A percentile compares a stretch with the other conserved stretches of the same genome.
Evolutionary conservation across 2,113 vertebrate species (phyloP).

Genomic region (Myiozetetes cayanensis): DNA sequence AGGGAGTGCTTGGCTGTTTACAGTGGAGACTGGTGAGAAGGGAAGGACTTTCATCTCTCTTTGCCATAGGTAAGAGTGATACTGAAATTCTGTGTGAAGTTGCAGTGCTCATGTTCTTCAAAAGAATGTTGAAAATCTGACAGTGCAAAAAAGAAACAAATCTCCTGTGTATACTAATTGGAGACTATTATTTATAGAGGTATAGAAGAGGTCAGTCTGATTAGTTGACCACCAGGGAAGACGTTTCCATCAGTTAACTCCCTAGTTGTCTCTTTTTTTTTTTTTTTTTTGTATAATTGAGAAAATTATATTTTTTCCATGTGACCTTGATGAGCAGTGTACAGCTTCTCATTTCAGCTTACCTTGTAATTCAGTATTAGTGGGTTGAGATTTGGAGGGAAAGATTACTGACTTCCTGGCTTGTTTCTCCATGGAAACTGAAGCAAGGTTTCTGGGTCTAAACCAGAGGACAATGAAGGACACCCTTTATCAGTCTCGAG

Average conservation of each 20-base stretch:
- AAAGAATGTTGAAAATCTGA: background rate
- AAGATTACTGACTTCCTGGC: background rate
- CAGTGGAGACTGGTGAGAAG: background rate
- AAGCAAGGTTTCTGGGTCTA: background rate
- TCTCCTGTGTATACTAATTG: background rate
- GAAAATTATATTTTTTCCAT: background rate
- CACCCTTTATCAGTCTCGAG: background rate
- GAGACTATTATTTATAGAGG: background rate
- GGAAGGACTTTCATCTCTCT: background rate
- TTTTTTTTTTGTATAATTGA: background rate
- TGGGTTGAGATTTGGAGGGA: background rate
- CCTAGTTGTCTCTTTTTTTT: background rate
- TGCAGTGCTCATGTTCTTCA: background rate
- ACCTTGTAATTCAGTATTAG: background rate
- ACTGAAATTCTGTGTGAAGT: slow-evolving; percentile 13
- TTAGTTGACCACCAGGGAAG: background rate
- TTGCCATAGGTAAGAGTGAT: background rate
- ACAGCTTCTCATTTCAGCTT: background rate
- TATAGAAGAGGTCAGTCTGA: background rate
- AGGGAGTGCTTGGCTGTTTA: background rate
- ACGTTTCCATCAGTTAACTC: background rate
- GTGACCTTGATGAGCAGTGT: background rate
- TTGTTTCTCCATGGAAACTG: background rate
- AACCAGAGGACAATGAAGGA: background rate
- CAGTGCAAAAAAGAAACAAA: background rate